These are phyloP conservation scores for Mus pahari DNA, from an alignment of 2,113 vertebrate species.

Conservation along the genomic window DNA sequence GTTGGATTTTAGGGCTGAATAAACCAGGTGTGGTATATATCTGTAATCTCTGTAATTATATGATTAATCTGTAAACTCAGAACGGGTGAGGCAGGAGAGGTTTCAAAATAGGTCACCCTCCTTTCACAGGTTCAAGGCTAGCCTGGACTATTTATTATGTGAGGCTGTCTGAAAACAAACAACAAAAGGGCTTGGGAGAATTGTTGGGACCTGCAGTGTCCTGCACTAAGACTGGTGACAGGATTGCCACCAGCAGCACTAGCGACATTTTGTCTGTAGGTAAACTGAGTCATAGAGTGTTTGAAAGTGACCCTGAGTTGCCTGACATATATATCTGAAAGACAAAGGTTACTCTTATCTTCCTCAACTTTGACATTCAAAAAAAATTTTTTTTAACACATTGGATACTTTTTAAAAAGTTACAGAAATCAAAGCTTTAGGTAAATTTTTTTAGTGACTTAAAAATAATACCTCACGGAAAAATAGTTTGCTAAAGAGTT, in stretches of 20 bases:
- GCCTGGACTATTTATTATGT: background rate
- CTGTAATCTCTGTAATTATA: background rate
- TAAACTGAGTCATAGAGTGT: background rate
- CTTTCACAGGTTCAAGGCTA: background rate
- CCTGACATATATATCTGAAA: background rate
- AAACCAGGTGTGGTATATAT: background rate
- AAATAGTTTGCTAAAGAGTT: conserved; percentile 1
- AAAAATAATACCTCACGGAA: conserved; percentile 11
- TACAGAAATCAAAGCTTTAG: background rate
- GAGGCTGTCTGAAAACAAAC: background rate
- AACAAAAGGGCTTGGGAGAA: background rate
- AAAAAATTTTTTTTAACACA: background rate
- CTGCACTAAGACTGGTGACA: background rate
- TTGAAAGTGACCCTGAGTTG: background rate
- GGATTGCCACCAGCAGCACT: background rate
- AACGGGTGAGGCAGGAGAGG: background rate
- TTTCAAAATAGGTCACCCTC: background rate
- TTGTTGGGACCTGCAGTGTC: background rate
- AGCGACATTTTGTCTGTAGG: background rate
- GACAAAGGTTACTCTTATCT: background rate
- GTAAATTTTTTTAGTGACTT: conserved; percentile 18
- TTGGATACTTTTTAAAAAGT: background rate
- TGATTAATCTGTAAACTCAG: background rate
- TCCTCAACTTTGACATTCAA: background rate
- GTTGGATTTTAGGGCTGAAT: background rate